These are phyloP conservation scores for Ladona fulva DNA, from an alignment of 1,140 invertebrate species.

Conservation along the genomic window DNA sequence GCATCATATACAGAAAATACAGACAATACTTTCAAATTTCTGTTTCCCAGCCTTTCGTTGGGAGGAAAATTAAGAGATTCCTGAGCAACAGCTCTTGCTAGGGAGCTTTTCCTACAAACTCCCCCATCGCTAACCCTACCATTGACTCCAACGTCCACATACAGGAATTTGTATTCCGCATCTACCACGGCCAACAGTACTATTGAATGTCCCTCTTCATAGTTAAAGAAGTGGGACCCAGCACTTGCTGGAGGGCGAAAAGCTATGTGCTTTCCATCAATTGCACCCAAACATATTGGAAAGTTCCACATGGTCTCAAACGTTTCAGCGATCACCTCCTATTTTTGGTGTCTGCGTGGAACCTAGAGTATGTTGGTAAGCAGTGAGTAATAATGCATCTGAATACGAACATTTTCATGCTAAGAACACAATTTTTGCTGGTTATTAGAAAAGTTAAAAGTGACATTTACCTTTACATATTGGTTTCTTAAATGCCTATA, in stretches of 20 bases:
- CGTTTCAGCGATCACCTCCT: no score
- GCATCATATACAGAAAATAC: slow-evolving; percentile 26
- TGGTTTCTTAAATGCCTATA: no score
- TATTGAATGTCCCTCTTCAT: not conserved
- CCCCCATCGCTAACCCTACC: not conserved
- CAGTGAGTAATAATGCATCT: no score
- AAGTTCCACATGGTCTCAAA: no score
- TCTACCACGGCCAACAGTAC: not conserved
- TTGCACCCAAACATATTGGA: not conserved
- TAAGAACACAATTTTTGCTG: no score
- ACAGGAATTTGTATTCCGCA: not conserved
- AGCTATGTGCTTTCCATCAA: not conserved
- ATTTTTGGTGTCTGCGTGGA: no score
- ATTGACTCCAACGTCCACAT: not conserved
- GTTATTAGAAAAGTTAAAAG: no score
- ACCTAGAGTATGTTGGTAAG: no score
- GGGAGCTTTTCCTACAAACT: not conserved
- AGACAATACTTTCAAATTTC: slow-evolving; percentile 10
- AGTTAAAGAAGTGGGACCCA: not conserved
- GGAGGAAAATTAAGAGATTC: not conserved
- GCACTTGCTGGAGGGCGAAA: not conserved
- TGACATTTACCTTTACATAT: no score
- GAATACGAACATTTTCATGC: no score
- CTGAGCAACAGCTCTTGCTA: not conserved
- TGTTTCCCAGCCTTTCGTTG: not conserved